These are phyloP conservation scores for Mesoligia furuncula DNA, from an alignment of 2,888 invertebrate species.

Conservation along the genomic window DNA sequence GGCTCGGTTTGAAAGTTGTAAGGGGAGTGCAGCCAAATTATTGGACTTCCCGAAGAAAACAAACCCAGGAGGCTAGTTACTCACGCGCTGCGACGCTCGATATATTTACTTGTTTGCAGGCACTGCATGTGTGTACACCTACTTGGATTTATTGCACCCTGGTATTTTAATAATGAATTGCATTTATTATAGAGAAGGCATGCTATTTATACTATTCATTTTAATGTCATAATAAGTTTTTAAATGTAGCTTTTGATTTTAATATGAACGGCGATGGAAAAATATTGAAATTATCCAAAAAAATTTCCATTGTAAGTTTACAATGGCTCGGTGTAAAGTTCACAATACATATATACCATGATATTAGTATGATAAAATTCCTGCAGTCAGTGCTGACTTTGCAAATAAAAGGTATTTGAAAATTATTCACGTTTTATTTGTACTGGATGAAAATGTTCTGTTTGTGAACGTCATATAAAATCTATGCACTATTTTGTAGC, in stretches of 20 bases:
- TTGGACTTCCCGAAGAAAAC: slow-evolving; percentile 82
- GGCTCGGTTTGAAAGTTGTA: slow-evolving; percentile 54
- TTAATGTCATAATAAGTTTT: too few species aligned
- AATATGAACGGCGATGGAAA: too few species aligned
- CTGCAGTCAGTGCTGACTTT: too few species aligned
- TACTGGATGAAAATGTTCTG: neutral
- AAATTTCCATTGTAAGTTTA: neutral
- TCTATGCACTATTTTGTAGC: neutral
- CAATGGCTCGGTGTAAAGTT: neutral
- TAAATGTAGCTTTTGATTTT: too few species aligned
- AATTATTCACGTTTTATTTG: neutral
- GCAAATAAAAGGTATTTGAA: neutral
- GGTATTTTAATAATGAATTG: slow-evolving; percentile 32
- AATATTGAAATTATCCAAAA: neutral
- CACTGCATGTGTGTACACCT: slow-evolving; percentile 38
- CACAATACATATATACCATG: too few species aligned
- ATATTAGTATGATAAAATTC: too few species aligned
- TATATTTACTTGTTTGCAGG: slow-evolving; percentile 65
- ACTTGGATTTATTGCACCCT: slow-evolving; percentile 51
- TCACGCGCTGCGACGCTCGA: slow-evolving; percentile 72
- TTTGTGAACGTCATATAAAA: neutral
- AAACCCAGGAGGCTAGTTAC: slow-evolving; percentile 76
- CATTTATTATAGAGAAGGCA: neutral
- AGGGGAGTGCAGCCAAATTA: slow-evolving; percentile 81
- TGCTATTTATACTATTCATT: too few species aligned